Conservation (phyloP, 2,888 invertebrate genomes). For the Stratiomys singularior region DNA sequence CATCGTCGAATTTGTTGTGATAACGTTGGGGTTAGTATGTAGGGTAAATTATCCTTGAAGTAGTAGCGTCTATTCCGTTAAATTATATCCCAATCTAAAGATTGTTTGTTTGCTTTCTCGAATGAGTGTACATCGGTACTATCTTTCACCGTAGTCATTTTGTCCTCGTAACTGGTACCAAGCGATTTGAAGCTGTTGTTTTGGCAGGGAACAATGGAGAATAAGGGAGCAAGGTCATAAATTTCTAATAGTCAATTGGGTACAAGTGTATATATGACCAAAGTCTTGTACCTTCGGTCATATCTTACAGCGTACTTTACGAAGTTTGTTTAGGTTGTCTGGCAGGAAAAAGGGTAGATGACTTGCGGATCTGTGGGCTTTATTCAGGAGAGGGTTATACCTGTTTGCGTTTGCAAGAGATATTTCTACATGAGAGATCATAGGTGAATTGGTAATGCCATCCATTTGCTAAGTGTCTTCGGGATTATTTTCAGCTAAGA, state of each 20-base stretch:
- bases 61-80: conserved; percentile 11
- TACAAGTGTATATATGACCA: conserved; percentile 25
- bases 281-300: conserved; percentile 24
- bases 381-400: conserved; percentile 21
- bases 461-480: not conserved
- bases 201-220: conserved; percentile 5
- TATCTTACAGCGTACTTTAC: not conserved
- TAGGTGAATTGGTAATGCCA: conserved; percentile 5
- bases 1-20: not conserved
- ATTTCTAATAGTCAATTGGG: conserved; percentile 45
- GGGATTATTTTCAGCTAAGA: not conserved
- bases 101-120: conserved; percentile 27
- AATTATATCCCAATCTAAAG: conserved; percentile 24
- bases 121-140: conserved; percentile 3
- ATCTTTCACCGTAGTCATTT: conserved; percentile 6
- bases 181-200: no score
- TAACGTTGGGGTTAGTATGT: not conserved
- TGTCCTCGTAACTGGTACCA: not conserved
- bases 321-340: conserved; percentile 21
- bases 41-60: conserved; percentile 22
- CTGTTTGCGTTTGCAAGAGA: conserved; percentile 8
- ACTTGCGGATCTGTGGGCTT: not conserved
- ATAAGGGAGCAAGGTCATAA: conserved; percentile 41
- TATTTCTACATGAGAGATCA: conserved; percentile 7
- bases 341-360: not conserved